phyloP scores from a whole-genome alignment of 2,888 invertebrate genomes.

The Synanthedon vespiformis region DNA sequence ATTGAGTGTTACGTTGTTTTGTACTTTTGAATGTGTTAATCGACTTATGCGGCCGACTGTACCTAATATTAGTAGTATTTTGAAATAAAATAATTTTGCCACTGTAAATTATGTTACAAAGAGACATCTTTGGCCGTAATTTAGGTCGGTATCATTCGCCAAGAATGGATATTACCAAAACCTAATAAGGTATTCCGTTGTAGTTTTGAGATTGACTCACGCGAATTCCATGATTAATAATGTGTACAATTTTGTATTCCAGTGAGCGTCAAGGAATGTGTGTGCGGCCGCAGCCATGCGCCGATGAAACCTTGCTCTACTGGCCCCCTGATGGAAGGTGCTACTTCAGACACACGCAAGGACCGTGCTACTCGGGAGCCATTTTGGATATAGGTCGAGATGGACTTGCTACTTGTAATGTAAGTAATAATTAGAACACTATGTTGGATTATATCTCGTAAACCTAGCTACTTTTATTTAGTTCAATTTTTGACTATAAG shows the following conservation, averaged over 20 bases:
- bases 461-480: not conserved
- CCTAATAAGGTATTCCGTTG: too few relatives aligned
- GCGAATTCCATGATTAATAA: not conserved
- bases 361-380: constrained; percentile 82
- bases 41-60: too few relatives aligned
- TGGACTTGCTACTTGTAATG: constrained; percentile 75
- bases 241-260: constrained; percentile 19
- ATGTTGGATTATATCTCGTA: not conserved
- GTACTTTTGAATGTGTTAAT: too few relatives aligned
- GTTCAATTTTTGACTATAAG: not conserved
- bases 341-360: constrained; percentile 77
- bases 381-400: constrained; percentile 72
- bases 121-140: too few relatives aligned
- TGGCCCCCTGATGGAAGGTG: constrained; percentile 85
- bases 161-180: too few relatives aligned
- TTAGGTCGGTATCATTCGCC: too few relatives aligned
- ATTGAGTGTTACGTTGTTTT: too few relatives aligned
- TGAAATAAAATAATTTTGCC: too few relatives aligned
- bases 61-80: too few relatives aligned
- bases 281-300: constrained; percentile 74
- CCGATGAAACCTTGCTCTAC: constrained; percentile 74
- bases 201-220: too few relatives aligned
- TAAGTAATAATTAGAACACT: constrained; percentile 20
- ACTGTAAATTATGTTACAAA: too few relatives aligned
- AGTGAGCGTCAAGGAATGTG: constrained; percentile 81